Evolutionary conservation across 2,888 invertebrate species (phyloP), one percentile per base, ranked within the genome.

Genomic region (Lithophane socia): DNA sequence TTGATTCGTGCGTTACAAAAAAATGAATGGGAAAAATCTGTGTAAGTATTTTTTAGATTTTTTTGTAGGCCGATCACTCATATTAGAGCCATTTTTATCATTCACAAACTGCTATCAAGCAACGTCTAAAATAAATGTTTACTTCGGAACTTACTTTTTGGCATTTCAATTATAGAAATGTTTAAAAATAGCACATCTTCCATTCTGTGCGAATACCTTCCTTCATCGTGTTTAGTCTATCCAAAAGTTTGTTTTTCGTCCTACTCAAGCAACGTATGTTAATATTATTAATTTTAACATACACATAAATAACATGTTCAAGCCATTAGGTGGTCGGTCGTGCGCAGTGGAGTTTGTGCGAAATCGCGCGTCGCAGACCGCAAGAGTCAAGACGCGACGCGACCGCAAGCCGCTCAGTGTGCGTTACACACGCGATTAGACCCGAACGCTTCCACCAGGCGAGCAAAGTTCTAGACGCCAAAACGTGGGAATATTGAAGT

Each of bases 331-430:
- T 61, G 47, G 66, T 47, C 29, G 73, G 65, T 70, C 49, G 77
- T 73, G 86, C 71, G 73, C 80, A 83, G 76, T 69, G 74, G 69
- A 60, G 77, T 64, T 47, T 18, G 84, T 44, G 74, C 75, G 47
- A 86, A 74, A 66, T 68, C 68, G 71, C 77, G 70, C 63, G 64
- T 42, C 42, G 60, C 71, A 82, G 77, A 88, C 88, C 90, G 82
- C 90, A 86, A 85, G n/a, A n/a, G n/a, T n/a, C n/a, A n/a, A n/a
- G 82, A 81, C 82, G 73, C 80, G 72, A 79, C 75, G 86, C 86
- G 71, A 88, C 90, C 89, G 86, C 87, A 84, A 74, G 77, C 73
- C 80, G 83, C 79, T 85, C 85, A 80, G 80, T 83, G 85, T 84
- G 83, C 79, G 60, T 70, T 79, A 73, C 65, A 84, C 86, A 71